Evolutionary conservation across 2,888 invertebrate genomes (phyloP), one percentile per base, ranked within the genome.

Genomic region (Eremobia ochroleuca): DNA sequence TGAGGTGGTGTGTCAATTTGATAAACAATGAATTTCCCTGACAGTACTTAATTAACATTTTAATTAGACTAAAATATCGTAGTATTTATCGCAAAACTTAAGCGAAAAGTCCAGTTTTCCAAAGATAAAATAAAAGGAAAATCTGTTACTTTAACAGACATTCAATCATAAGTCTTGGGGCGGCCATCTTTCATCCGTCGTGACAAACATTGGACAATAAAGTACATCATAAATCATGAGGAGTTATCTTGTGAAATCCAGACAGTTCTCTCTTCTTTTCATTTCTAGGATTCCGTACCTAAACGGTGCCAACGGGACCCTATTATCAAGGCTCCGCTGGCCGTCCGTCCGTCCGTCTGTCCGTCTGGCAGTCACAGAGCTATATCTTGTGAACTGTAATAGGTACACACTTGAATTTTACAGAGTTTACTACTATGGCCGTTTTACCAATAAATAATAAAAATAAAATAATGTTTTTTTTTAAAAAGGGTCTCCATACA

Each of bases 161-260:
- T 91, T 89, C 88, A 89, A 92, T 92, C 90, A 82, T 81, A 82
- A 89, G 79, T 73, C 83, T 76, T 80, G 67, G 65, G 75, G 46
- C 76, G 79, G 83, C 90, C 84, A 92, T 93, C 85, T 88, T 90
- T 92, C 90, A 93, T 92, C 84, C 86, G 85, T 78, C 84, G 88
- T 85, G 91, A 91, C 93, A 92, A 93, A 93, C 91, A 91, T 89
- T 90, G 89, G 90, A 92, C 92, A 92, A 92, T 92, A 92, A 92
- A 87, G 89, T 86, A 87, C 82, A 85, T 87, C 90, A 92, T 94
- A 93, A 93, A 94, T 94, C 94, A 93, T 87, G 74, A 77, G 86
- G 92, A 87, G 90, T 93, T 92, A 92, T 92, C 91, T 88, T 82
- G 81, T 73, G 83, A 87, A 87, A 89, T 89, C 92, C 88, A 89